phyloP scores from a whole-genome alignment of 2,888 invertebrate genomes.

The Yponomeuta evonymella region DNA sequence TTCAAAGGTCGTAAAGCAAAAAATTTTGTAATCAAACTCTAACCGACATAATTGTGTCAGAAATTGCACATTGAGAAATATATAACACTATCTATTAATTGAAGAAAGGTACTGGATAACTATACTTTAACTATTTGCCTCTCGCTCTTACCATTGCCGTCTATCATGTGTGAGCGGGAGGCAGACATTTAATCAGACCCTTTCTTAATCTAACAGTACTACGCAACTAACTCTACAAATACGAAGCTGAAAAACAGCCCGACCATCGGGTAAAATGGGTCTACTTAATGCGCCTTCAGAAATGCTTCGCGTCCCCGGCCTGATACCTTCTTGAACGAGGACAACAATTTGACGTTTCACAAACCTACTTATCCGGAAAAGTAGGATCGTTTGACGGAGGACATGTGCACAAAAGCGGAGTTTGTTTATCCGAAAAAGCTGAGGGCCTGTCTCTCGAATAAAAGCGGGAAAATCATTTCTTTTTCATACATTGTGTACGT shows the following conservation, averaged over 20 bases:
- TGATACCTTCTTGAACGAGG: not conserved
- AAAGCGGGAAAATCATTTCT: not conserved
- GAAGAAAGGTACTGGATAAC: too few species aligned
- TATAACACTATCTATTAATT: too few species aligned
- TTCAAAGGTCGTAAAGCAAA: too few species aligned
- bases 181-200: too few species aligned
- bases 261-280: not conserved
- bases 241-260: not conserved
- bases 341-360: not conserved
- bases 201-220: too few species aligned
- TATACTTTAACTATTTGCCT: too few species aligned
- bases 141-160: too few species aligned
- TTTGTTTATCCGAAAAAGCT: not conserved
- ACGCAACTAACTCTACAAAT: not conserved
- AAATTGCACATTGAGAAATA: too few species aligned
- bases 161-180: too few species aligned
- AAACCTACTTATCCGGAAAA: constrained; percentile 1
- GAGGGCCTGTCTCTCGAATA: not conserved
- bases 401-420: not conserved
- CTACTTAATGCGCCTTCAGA: not conserved
- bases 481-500: not conserved
- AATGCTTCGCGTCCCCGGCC: not conserved
- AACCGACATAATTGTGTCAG: too few species aligned
- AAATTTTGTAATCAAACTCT: too few species aligned
- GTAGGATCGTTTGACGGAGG: not conserved